Base-by-base conservation (phyloP, 2,888 invertebrate genomes). In the Tetranychus piercei region DNA sequence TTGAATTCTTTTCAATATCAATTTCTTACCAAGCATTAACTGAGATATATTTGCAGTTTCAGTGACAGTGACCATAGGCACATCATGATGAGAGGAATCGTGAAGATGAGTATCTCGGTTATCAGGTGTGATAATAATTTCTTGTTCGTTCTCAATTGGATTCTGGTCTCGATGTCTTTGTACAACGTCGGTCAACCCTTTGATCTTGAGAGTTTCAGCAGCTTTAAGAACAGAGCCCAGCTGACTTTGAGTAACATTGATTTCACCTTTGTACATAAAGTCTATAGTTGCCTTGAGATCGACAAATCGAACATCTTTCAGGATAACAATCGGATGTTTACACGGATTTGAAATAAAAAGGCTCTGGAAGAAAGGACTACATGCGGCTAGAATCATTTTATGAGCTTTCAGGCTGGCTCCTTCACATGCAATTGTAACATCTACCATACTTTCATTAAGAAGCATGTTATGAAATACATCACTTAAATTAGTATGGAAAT, bases 221-320 rank as follows among this genome's bases (percentile, higher is more conserved):
- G 92, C 91, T 83, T 91, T 92, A 75, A 94, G 84, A 80, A 94
- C 84, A 22, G 91, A 90, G 72, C 90, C 89, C 81, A 94, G 84
- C 84, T 93, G 92, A 84, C 92, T 92, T 84, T 93, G 92, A 74
- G 90, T 90, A 77, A 94, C 93, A 84, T 92, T 93, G 80, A 94
- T 92, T 85, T 94, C 93, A 20, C 94, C 94, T 80, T 90, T 90
- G 85, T 94, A 94, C 93, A 94, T 94, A 81, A 93, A 94, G 82
- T 94, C 93, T 73, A 94, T 92, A 76, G 90, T 90, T 77, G 92
- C 91, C 82, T 91, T 91, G 77, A 94, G 84, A 81, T 94, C 93
- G 77, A 88, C 87, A 87, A 91, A 93, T 82, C 89, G 90, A 79
- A 94, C 90, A 83, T 94, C 93, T 72, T 91, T 88, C 87, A 94